Evolutionary conservation across 2,888 invertebrate species (phyloP).

Genomic region (Troides oblongomaculatus): DNA sequence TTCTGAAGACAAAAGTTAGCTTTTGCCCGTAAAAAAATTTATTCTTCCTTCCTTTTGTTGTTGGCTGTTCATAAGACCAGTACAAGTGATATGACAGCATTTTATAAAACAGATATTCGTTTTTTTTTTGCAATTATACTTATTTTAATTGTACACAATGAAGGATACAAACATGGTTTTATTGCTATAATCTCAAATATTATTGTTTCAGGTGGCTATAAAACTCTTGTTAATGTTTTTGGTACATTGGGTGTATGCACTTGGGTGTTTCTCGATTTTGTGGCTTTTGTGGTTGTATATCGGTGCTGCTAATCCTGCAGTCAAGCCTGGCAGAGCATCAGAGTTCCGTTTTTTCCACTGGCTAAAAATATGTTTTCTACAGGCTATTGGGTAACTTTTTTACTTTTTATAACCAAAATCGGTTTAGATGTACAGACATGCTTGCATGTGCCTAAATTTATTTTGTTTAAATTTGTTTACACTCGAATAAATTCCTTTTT

Average conservation of each 20-base stretch:
- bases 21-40: no score
- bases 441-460: no score
- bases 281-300: conserved; percentile 96
- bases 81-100: no score
- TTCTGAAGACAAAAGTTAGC: no score
- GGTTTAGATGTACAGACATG: no score
- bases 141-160: not conserved
- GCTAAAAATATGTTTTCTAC: conserved; percentile 85
- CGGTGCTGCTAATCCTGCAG: conserved; percentile 96
- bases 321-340: conserved; percentile 93
- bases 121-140: not conserved
- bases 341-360: conserved; percentile 90
- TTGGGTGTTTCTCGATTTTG: conserved; percentile 89
- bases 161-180: not conserved
- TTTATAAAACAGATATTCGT: no score
- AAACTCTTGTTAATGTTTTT: conserved; percentile 95
- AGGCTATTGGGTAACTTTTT: conserved; percentile 85
- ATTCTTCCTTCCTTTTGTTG: no score
- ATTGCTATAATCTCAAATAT: not conserved
- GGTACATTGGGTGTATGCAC: conserved; percentile 95
- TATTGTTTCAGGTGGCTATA: conserved; percentile 84
- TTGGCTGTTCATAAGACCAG: no score
- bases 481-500: not conserved
- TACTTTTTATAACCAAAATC: not conserved
- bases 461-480: not conserved